Base-by-base conservation (phyloP, 2,888 invertebrate species). In the Hyles lineata region DNA sequence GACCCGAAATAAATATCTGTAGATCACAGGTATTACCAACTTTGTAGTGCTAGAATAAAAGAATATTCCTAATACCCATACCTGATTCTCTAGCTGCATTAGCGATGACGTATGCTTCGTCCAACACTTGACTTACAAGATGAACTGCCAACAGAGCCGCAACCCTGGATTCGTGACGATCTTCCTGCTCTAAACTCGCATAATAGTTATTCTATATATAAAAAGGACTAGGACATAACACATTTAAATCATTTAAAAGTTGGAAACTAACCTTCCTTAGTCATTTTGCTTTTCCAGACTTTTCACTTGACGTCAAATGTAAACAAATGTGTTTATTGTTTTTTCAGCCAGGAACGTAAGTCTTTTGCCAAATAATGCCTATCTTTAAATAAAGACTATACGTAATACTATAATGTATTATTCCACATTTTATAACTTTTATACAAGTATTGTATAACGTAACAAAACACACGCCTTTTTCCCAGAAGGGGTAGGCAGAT, bases 101-200 rank as follows among this genome's bases (percentile, higher is more conserved):
- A 9, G 86, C 90, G 77, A 92, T 89, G 72, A 88, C 81, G 76
- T 83, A 89, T 0, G 93, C 94, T 78, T 94, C 93, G 58, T 94
- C 91, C 72, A 94, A 80, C 15, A 94, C 86, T 79, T 93, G 89
- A 71, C 87, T 88, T 25, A 94, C 91, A 52, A 94, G 84, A 77
- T 90, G 90, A 11, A 90, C 83, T 55, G 93, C 94, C 70, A 89
- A 75, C 72, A 89, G 78, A 19, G 87, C 86, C 19, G 90, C 91
- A 55, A 85, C 71, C 1, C 85, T 84, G 15, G 85, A 80, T 71
- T 89, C 87, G 70, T 80, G 80, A 17, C 80, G 76, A 32, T 87
- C 86, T 61, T 76, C 79, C 43, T 84, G 84, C 74, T 85, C 90
- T 87, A 80, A 75, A 81, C 72, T 17, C n/a, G 71, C 8, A 70